These are phyloP conservation scores for Toxotes jaculatrix DNA, from an alignment of 2,113 vertebrate species.

Conservation along the genomic window DNA sequence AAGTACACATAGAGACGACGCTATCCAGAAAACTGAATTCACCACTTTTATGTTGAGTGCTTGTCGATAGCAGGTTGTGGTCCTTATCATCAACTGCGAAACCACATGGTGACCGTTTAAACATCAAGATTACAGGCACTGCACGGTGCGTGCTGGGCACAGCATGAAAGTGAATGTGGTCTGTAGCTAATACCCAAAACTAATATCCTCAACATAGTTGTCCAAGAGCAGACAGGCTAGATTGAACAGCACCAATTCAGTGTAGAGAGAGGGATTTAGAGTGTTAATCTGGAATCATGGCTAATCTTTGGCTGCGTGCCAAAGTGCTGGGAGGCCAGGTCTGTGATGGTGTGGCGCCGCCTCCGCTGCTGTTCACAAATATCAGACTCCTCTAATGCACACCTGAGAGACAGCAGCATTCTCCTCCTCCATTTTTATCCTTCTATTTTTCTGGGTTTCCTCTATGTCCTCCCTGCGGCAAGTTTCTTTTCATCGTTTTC, in stretches of 20 bases:
- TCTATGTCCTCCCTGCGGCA: not conserved
- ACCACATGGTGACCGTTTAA: constrained; percentile 54
- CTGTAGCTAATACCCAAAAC: constrained; percentile 68
- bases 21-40: constrained; percentile 21
- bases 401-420: constrained; percentile 39
- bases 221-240: constrained; percentile 55
- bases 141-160: constrained; percentile 25
- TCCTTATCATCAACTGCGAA: constrained; percentile 45
- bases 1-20: constrained; percentile 7
- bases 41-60: constrained; percentile 23
- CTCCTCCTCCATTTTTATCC: not conserved
- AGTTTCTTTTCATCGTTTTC: not conserved
- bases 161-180: constrained; percentile 64
- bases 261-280: constrained; percentile 66
- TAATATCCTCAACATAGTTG: constrained; percentile 60
- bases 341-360: constrained; percentile 9
- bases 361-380: constrained; percentile 13
- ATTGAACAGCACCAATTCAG: constrained; percentile 42
- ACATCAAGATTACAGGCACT: constrained; percentile 55
- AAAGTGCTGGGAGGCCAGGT: constrained; percentile 40
- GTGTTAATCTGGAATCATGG: constrained; percentile 76
- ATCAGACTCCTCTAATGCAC: constrained; percentile 18
- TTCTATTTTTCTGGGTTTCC: not conserved
- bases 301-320: constrained; percentile 68
- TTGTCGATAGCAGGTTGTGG: constrained; percentile 25